Evolutionary conservation across 1,140 invertebrate genomes (phyloP), one percentile per base, ranked within the genome.

Genomic region (Drosophila nikananu): DNA sequence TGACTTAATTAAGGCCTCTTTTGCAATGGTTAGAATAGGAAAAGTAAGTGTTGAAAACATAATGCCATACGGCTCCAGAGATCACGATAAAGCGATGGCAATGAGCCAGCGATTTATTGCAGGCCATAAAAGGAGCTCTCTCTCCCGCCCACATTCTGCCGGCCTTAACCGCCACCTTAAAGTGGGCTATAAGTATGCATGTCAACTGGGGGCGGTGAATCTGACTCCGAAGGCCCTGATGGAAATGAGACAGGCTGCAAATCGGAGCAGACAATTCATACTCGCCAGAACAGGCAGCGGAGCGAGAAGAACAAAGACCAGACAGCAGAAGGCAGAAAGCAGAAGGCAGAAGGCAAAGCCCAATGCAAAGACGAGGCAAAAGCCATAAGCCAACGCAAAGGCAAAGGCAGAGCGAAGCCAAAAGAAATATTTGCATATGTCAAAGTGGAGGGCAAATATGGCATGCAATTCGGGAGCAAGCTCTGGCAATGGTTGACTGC

Each of bases 351-450:
- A 39, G 61, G 37, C 37, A 65, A 65, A 39, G 44, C 23, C 27
- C 32, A 23, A 73, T 41, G 27, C 57, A 76, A 49, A 58, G 49
- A 44, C 63, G 37, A 65, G 35, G 58, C 55, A 44, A 58, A 35
- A 27, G 32, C 52, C 52, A 35, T 21, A 54, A 65, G 49, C 32
- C 9, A 65, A 42, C 55, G 55, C 32, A 63, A 55, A 49, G 23
- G 39, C 42, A 71, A 65, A 60, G 49, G 54, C 72, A 74, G 55
- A 52, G 39, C 41, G 57, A 82, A 64, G 52, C 60, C 64, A 83
- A 83, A 77, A 64, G 75, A 83, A 83, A 83, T 83, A 89, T 87
- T 87, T 89, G 72, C 73, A 65, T 77, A 67, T 65, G 73, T 75
- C 80, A 89, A 83, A 81, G 84, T 68, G 81, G 62, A 80, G 21